Evolutionary conservation across 2,888 invertebrate species (phyloP).

Genomic region (Eupithecia abbreviata): DNA sequence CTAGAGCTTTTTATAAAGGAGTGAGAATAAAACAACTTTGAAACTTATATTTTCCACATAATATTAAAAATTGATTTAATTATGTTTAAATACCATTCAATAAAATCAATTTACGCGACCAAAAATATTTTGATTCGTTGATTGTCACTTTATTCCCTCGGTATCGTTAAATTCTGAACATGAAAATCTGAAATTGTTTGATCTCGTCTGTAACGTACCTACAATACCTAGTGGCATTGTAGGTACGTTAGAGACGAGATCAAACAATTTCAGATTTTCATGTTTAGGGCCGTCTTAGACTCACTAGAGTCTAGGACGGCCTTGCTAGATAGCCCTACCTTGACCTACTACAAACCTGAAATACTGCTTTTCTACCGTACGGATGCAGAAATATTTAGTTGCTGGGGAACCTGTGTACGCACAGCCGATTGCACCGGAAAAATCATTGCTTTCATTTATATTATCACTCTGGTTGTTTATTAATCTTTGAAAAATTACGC

Average conservation of each 20-base stretch:
- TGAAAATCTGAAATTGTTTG: no score
- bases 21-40: not conserved
- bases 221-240: not conserved
- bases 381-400: not conserved
- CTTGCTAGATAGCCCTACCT: constrained; percentile 18
- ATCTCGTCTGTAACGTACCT: not conserved
- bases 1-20: constrained; percentile 3
- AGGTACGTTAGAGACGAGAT: not conserved
- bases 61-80: not conserved
- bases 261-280: not conserved
- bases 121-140: no score
- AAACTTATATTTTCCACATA: not conserved
- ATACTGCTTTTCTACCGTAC: constrained; percentile 5
- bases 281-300: no score
- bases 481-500: not conserved
- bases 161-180: not conserved
- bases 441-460: not conserved
- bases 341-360: constrained; percentile 29
- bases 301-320: constrained; percentile 6
- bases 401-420: not conserved
- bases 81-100: not conserved
- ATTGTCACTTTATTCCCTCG: not conserved
- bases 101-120: not conserved
- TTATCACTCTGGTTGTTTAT: not conserved
- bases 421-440: not conserved